Conservation (phyloP, 2,888 invertebrate species). For the Fragum sueziense region DNA sequence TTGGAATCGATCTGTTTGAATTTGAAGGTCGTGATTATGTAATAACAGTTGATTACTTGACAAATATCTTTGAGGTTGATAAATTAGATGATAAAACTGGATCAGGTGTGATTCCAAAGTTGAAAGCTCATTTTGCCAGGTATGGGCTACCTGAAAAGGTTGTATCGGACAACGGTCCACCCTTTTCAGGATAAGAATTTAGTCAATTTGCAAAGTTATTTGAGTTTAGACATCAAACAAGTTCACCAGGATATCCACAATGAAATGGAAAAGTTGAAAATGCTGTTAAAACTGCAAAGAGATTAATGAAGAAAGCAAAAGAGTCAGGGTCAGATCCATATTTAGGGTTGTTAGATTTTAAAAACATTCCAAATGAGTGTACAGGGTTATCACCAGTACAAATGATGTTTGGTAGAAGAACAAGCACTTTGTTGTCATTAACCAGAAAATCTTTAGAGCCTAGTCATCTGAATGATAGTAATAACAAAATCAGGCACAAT, state of each 20-base stretch:
- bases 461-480: background rate
- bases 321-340: slow-evolving; percentile 23
- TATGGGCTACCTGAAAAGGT: too few relatives aligned
- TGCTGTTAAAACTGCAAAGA: slow-evolving; percentile 41
- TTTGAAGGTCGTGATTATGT: too few relatives aligned
- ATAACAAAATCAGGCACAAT: too few relatives aligned
- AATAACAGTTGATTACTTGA: too few relatives aligned
- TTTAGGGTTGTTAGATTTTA: slow-evolving; percentile 34
- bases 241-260: slow-evolving; percentile 11
- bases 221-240: slow-evolving; percentile 31
- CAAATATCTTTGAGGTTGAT: too few relatives aligned
- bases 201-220: too few relatives aligned
- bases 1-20: too few relatives aligned
- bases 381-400: slow-evolving; percentile 25
- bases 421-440: slow-evolving; percentile 19
- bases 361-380: slow-evolving; percentile 36
- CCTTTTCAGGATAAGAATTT: too few relatives aligned
- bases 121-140: too few relatives aligned
- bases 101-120: too few relatives aligned
- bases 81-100: too few relatives aligned
- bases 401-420: slow-evolving; percentile 16
- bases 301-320: slow-evolving; percentile 44
- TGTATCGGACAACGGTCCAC: too few relatives aligned
- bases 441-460: slow-evolving; percentile 23
- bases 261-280: slow-evolving; percentile 38